phyloP scores from a whole-genome alignment of 2,113 vertebrate species.

The Oreochromis niloticus region DNA sequence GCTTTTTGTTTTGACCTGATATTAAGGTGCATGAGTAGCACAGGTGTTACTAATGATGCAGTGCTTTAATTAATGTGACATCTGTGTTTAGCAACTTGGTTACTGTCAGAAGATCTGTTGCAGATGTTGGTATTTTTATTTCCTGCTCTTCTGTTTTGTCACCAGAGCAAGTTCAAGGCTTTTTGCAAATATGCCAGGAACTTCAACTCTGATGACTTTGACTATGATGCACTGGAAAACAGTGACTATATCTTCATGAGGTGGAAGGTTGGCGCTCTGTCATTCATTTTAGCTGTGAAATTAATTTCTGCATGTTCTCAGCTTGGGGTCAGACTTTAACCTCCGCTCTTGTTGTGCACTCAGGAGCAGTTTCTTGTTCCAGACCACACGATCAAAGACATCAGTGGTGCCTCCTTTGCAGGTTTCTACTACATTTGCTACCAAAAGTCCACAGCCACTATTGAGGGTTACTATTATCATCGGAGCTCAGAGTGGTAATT shows the following conservation, averaged over 20 bases:
- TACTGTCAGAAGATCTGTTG: not conserved
- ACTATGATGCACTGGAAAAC: constrained; percentile 89
- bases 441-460: constrained; percentile 96
- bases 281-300: not conserved
- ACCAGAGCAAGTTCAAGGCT: constrained; percentile 94
- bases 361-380: constrained; percentile 97
- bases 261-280: constrained; percentile 85
- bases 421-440: constrained; percentile 99
- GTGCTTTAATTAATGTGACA: not conserved
- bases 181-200: constrained; percentile 97
- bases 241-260: constrained; percentile 99
- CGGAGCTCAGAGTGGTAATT: constrained; percentile 95
- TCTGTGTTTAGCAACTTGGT: not conserved
- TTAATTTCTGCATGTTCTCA: not conserved
- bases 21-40: not conserved
- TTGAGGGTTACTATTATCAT: constrained; percentile 98
- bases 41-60: not conserved
- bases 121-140: not conserved
- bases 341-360: not conserved
- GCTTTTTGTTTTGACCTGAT: not conserved
- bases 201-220: constrained; percentile 97
- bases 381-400: constrained; percentile 98
- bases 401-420: constrained; percentile 96
- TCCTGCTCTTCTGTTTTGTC: not conserved
- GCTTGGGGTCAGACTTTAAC: not conserved